Percentiles rank a stretch among this genome's conserved stretches.
These are phyloP conservation scores for Cyrtonyx montezumae DNA, from an alignment of 2,113 vertebrate species.

Conservation along the genomic window DNA sequence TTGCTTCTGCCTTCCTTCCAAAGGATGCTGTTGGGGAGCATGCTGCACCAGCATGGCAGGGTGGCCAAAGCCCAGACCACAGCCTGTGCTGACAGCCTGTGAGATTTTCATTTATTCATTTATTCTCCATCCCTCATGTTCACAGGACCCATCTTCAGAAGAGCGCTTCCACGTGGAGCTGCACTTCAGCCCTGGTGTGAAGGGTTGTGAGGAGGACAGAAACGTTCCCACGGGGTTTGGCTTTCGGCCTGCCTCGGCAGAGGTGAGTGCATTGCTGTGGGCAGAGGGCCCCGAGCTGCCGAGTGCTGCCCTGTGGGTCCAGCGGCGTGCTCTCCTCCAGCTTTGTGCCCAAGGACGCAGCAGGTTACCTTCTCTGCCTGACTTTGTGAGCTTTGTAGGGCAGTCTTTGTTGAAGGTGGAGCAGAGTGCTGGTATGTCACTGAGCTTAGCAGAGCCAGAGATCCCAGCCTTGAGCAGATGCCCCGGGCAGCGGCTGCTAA, in stretches of 20 bases:
- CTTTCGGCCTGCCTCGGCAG: slow-evolving; percentile 93
- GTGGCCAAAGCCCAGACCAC: neutral
- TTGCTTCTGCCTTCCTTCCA: neutral
- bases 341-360: fast-evolving
- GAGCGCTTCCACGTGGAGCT: slow-evolving; percentile 98
- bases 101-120: neutral
- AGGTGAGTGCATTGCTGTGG: slow-evolving; percentile 74
- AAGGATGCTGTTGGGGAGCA: neutral
- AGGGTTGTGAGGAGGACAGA: slow-evolving; percentile 93
- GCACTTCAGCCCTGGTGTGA: slow-evolving; percentile 97
- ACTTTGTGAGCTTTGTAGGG: fast-evolving
- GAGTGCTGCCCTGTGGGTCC: neutral
- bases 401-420: neutral
- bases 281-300: no score
- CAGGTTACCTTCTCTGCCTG: fast-evolving
- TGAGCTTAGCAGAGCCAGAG: neutral
- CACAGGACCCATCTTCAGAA: slow-evolving; percentile 92
- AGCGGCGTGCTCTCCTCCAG: neutral
- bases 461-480: neutral
- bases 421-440: fast-evolving
- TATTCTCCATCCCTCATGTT: neutral
- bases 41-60: neutral
- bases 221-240: slow-evolving; percentile 91
- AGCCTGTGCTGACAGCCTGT: neutral
- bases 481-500: neutral